Base-by-base conservation (phyloP, 2,797 vertebrate species). In the Alectoris magna region DNA sequence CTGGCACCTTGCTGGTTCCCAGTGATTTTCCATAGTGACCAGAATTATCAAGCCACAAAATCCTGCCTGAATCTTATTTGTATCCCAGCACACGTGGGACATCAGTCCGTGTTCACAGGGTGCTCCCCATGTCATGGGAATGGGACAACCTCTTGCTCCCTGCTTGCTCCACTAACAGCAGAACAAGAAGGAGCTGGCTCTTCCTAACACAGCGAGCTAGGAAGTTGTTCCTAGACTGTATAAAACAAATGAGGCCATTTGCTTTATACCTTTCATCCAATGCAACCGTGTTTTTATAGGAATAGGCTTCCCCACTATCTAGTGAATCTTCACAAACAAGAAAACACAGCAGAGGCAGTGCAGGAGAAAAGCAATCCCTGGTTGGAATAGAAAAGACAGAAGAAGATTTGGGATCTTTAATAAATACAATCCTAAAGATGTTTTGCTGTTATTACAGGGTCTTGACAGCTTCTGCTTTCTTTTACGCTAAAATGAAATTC, bases 241-340 rank as follows among this genome's bases (percentile, higher is more conserved):
- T 43, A 79, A 91, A 92, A 60, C 17, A 76, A 84, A 81, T 8
- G 0, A 83, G 84, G 11, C 26, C 10, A 17, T 88, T 92, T 36
- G 23, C 18, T 86, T 90, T 29, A 34, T 9, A 48, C 63, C 72
- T 92, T 86, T 67, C 11, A 46, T 93, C 43, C 77, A 88, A 75
- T 70, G 23, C 17, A 78, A 43, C 10, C 18, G 3, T 29, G 18
- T 8, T 31, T 92, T 67, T 13, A 4, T 18, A 77, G 70, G 55
- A 86, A 74, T 31, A 66, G 87, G 67, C 31, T 56, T 63, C 39
- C 10, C 55, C 84, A 34, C 38, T 94, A 66, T 38, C 64, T 59
- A 74, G 36, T 44, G 69, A 75, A 12, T 84, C 83, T 69, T 62
- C 46, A 62, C 49, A 41, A 93, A 63, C 5, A 75, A 63, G 63